Conservation (phyloP, 2,888 invertebrate genomes). For the Yponomeuta sedellus region DNA sequence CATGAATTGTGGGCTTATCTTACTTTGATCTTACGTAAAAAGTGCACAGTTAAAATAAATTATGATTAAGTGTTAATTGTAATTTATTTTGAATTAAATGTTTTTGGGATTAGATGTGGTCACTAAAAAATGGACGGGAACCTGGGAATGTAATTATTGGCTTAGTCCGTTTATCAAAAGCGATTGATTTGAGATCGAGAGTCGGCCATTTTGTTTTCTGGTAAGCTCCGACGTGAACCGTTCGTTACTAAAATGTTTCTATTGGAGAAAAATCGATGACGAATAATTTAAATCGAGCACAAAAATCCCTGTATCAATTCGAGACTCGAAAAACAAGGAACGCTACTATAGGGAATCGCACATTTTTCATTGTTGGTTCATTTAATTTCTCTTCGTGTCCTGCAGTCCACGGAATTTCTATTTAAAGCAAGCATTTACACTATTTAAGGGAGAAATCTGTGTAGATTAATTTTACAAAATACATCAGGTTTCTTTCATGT, state of each 20-base stretch:
- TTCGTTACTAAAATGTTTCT: neutral
- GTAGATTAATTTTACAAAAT: constrained; percentile 2
- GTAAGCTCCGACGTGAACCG: neutral
- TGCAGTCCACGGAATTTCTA: neutral
- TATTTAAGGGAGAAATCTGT: neutral
- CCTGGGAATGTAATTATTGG: no score
- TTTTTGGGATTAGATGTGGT: no score
- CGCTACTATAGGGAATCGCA: neutral
- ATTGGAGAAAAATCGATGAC: neutral
- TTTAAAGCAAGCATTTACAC: neutral
- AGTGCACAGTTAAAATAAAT: no score
- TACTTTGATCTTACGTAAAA: no score
- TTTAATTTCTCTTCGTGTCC: neutral
- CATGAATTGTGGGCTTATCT: no score
- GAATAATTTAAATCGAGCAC: neutral
- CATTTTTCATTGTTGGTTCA: neutral
- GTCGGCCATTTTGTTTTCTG: neutral
- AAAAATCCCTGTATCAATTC: neutral
- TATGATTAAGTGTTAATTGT: no score
- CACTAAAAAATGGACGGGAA: no score
- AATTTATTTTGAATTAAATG: no score
- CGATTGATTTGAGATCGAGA: no score
- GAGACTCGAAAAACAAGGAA: neutral
- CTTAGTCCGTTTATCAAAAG: no score
- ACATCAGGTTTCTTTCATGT: neutral